A percentile compares a stretch with the other conserved stretches of the same genome.
Evolutionary conservation across 2,888 invertebrate genomes (phyloP).

Genomic region (Xylota sylvarum): DNA sequence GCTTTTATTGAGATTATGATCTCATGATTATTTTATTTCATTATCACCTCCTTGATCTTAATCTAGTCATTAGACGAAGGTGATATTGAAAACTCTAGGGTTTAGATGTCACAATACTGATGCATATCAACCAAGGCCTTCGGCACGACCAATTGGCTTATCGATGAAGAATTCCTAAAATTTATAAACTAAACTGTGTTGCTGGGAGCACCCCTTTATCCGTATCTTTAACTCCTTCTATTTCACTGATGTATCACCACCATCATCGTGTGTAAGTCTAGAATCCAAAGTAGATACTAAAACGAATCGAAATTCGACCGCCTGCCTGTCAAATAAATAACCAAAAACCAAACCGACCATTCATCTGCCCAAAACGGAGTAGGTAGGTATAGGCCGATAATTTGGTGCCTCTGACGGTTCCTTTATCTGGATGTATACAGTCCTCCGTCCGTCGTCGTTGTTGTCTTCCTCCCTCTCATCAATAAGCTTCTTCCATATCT

Average conservation of each 20-base stretch:
- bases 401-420: conserved; percentile 38
- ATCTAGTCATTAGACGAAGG: too few relatives aligned
- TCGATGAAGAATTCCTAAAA: not conserved
- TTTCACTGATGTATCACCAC: conserved; percentile 38
- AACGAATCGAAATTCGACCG: conserved; percentile 47
- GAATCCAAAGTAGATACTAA: conserved; percentile 52
- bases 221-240: not conserved
- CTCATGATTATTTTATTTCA: too few relatives aligned
- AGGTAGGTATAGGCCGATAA: conserved; percentile 39
- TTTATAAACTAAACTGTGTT: too few relatives aligned
- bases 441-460: not conserved
- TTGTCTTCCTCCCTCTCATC: not conserved
- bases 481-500: conserved; percentile 46
- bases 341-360: conserved; percentile 52
- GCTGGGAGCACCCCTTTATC: not conserved
- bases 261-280: conserved; percentile 62
- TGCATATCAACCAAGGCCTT: too few relatives aligned
- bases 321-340: conserved; percentile 54
- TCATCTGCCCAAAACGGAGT: conserved; percentile 37
- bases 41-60: too few relatives aligned
- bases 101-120: too few relatives aligned
- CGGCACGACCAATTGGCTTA: too few relatives aligned
- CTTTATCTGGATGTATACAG: conserved; percentile 33
- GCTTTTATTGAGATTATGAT: too few relatives aligned
- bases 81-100: too few relatives aligned